Base-by-base conservation (phyloP, 2,113 vertebrate species). In the Lonchura striata region DNA sequence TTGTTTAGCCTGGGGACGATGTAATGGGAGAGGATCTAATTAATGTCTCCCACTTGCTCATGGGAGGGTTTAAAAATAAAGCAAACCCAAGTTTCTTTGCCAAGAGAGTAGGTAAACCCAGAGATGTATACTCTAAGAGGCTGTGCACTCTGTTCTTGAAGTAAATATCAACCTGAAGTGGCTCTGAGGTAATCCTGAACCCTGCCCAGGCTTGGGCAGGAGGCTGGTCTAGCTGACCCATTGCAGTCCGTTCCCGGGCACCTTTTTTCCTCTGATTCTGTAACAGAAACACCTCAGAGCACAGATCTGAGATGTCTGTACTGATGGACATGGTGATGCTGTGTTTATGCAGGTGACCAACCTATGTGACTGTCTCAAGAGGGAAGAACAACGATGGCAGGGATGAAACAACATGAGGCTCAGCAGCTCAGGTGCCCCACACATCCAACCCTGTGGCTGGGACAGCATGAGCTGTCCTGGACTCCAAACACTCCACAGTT, bases 271-370 rank as follows among this genome's bases (percentile, higher is more conserved):
- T 17, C 8, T 37, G 39, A 47, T 13, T 69, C 15, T 78, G 15
- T 23, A 76, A 35, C 24, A 72, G 57, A 75, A 83, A 60, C 4
- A 6, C 13, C 20, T 68, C 52, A 25, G 31, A 7, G 5, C 50
- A 46, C 41, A 61, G 39, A 33, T 15, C 0, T 0, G n/a, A 82
- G 65, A 13, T 2, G 9, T 1, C 52, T n/a, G 54, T 33, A 39
- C 24, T 57, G 60, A 33, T 11, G 44, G 81, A 83, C n/a, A 21
- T 2, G 11, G 39, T 2, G 11, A 72, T 8, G 27, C 70, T 46
- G 33, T 19, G 25, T 35, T 74, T 39, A 54, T 0, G 1, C 10
- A 61, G 42, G 15, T 0, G 2, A 52, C 11, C 46, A 81, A 15
- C 10, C 25, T 31, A 30, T 0, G 5, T 12, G 17, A 27, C 31